Conservation (phyloP, 2,888 invertebrate genomes). For the Galerucella pusilla region DNA sequence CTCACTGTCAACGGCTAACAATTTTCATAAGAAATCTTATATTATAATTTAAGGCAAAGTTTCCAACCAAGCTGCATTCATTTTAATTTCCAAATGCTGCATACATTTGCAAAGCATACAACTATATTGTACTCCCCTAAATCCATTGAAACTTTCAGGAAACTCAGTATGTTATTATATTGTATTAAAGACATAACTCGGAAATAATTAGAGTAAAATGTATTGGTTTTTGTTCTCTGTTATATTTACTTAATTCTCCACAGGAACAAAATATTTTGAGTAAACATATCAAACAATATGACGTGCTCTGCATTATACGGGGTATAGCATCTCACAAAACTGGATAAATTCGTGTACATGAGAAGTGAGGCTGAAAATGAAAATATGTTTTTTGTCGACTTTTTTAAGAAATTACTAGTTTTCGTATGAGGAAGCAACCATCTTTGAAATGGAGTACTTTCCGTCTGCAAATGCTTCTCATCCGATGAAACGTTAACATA, state of each 20-base stretch:
- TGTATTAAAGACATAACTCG: neutral
- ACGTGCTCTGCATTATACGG: neutral
- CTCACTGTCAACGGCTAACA: no score
- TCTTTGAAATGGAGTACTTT: no score
- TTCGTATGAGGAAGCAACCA: no score
- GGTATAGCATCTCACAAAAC: no score
- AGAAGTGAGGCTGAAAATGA: no score
- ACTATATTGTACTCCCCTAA: constrained; percentile 1
- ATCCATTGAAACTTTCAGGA: no score
- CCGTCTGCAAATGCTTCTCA: no score
- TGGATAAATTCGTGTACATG: no score
- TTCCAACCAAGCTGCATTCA: constrained; percentile 22
- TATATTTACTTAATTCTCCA: neutral
- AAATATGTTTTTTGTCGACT: no score
- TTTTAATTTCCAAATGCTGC: constrained; percentile 32
- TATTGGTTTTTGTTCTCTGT: neutral
- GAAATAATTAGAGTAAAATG: constrained; percentile 5
- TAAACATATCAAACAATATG: neutral
- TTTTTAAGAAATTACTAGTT: no score
- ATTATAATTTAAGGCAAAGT: neutral
- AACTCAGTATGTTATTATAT: no score
- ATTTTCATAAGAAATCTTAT: neutral
- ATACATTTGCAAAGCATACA: constrained; percentile 19
- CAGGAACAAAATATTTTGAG: neutral
- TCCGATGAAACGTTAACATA: no score